Base-by-base conservation (phyloP, 2,113 vertebrate species). In the Cercopithecus mona region DNA sequence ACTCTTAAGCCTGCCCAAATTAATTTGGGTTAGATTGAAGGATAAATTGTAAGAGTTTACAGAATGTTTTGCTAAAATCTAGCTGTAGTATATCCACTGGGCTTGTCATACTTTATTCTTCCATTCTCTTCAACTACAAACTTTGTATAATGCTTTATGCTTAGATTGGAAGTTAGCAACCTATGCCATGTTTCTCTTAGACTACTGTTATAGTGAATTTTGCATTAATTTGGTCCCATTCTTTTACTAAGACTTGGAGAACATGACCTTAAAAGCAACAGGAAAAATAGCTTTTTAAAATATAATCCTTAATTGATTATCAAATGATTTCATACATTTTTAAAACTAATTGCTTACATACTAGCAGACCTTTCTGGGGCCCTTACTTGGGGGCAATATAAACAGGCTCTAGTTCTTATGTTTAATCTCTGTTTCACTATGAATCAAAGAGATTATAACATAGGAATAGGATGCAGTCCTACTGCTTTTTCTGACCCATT, bases 371-470 rank as follows among this genome's bases (percentile, higher is more conserved):
- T 96, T 88, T 96, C 50, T 25, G 96, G 57, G 86, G 50, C 20
- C 76, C 83, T 84, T 95, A 22, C 73, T 92, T 80, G 48, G 32
- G 64, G 4, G 8, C 86, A 91, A 92, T 96, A 89, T 89, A 96
- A 96, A 35, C 48, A 76, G 73, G 45, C 18, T 93, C 79, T 76
- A 25, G 27, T 95, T 94, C 79, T 93, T 83, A 66, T 86, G n/a
- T 70, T 93, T 94, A 55, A 50, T 92, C 92, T 96, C 76, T 95
- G 48, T 83, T 97, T 92, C 75, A 83, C 57, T 84, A 55, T 85
- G 80, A 79, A 22, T 55, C 72, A 70, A 96, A 92, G 88, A 85
- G 80, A 78, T 59, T n/a, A 88, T 50, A 90, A 96, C 79, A 76
- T 68, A 79, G 55, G 32, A 85, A 70, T 25, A 88, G 59, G 76